A percentile compares a stretch with the other conserved stretches of the same genome.
Evolutionary conservation across 1,140 invertebrate species (phyloP).

Genomic region (Harlomillsia oculata): DNA sequence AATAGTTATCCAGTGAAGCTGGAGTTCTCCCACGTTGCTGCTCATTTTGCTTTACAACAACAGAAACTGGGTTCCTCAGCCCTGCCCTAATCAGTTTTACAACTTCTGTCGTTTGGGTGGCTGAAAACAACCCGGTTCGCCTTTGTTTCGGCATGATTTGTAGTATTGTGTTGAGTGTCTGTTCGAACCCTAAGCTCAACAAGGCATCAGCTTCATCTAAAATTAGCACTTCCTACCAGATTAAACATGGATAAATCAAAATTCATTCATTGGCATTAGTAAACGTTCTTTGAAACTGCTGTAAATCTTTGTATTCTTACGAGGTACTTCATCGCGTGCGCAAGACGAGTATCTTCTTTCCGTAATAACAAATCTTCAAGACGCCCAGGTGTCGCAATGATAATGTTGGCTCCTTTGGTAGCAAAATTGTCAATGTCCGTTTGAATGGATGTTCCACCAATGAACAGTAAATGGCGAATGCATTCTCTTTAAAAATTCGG

Average conservation of each 20-base stretch:
- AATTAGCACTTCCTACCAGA: constrained; percentile 84
- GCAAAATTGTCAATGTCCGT: constrained; percentile 61
- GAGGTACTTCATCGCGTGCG: constrained; percentile 58
- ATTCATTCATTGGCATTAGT: background rate
- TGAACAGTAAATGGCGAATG: background rate
- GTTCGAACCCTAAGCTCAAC: constrained; percentile 83
- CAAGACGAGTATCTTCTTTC: constrained; percentile 48
- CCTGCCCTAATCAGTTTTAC: constrained; percentile 85
- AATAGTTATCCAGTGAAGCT: constrained; percentile 72
- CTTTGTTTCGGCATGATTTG: constrained; percentile 83
- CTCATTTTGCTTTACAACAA: constrained; percentile 78
- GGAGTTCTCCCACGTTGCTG: constrained; percentile 55
- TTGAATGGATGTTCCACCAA: constrained; percentile 69
- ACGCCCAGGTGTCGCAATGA: constrained; percentile 84
- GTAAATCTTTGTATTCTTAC: too few relatives aligned
- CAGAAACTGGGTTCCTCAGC: constrained; percentile 82
- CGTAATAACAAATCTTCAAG: constrained; percentile 73
- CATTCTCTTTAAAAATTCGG: constrained; percentile 48
- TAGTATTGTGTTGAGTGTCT: constrained; percentile 79
- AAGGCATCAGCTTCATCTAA: constrained; percentile 95
- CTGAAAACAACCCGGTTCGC: constrained; percentile 93
- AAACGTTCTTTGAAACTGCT: too few relatives aligned
- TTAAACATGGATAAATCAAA: too few relatives aligned
- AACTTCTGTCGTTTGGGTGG: constrained; percentile 94
- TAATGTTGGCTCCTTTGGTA: constrained; percentile 66